Evolutionary conservation across 1,140 invertebrate species (phyloP), one percentile per base, ranked within the genome.

Genomic region (Trichomalopsis sarcophagae): DNA sequence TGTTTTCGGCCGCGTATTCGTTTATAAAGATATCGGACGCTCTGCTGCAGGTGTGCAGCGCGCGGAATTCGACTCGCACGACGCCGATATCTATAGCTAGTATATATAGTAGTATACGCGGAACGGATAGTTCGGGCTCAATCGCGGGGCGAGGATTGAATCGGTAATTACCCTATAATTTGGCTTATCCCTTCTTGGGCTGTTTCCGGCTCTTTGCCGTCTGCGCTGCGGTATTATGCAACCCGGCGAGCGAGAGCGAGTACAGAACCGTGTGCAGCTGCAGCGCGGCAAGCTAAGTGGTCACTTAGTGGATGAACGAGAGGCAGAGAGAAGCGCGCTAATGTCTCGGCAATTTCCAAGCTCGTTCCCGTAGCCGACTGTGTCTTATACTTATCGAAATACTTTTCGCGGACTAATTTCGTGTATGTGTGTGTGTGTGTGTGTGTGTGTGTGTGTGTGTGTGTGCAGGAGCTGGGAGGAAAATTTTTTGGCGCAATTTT

Each of bases 141-240:
- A 62, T 62, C 55, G 55, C 55, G 55, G 21, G 47, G 55, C 55
- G 55, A 21, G 55, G 55, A 55, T 68, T 79, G n/a, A 66, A 33
- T 23, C 21, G 66, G 55, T 69, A 81, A 81, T 81, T 81, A 81
- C 79, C 68, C 79, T 69, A 33, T 33, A 81, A 69, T 81, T 81
- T 81, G 66, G 79, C 79, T 81, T 81, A 81, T 81, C 79, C 79
- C 68, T 68, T 81, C 75, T 66, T 69, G 50, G 44, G 69, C 66
- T 81, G 40, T 81, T 81, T 69, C 79, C 62, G 79, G 10, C 50
- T 23, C 50, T n/a, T 40, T 21, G 36, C 23, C 68, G 68, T 30
- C 14, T 21, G 10, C 68, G 68, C 30, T 40, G 73, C 73, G 55
- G 55, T 62, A 62, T 62, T 62, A 62, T 62, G 55, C 55, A n/a